Evolutionary conservation across 2,797 vertebrate genomes (phyloP), one percentile per base, ranked within the genome.

Genomic region (Chloroceryle amazona): DNA sequence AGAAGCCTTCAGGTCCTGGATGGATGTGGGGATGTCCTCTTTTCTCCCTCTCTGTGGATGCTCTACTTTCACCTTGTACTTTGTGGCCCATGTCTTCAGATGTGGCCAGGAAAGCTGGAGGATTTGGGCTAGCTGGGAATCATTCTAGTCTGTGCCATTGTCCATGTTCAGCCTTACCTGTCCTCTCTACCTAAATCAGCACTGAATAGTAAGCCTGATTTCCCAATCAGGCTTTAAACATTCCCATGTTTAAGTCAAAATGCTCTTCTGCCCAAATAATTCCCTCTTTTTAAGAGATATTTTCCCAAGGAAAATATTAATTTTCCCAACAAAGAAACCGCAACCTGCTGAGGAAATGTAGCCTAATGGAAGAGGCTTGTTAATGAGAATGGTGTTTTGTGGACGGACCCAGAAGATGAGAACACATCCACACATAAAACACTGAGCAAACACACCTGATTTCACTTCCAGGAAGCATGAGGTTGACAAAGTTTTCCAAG

Each of bases 351-450:
- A 81, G 49, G 44, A 88, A 63, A 83, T 63, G 47, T 78, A 55
- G 29, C 8, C 49, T 86, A 39, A 74, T 74, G 47, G 88, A 90
- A 86, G 42, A 81, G 31, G 20, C 10, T 79, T 68, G 22, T 90
- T 89, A 87, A 93, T 82, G 71, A 58, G 42, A 91, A 87, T 26
- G 35, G 13, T 17, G 4, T 62, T 87, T 66, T 55, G 37, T 47
- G 26, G 46, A 33, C 26, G 82, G 49, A 66, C 23, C 33, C 26
- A 82, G 73, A 60, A 63, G 51, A 55, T 70, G 41, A 62, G n/a
- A 58, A 31, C 17, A 68, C 28, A 28, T 42, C 61, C 58, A 51
- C 1, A 0, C 0, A 0, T 70, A 75, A 91, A 81, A 54, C 72
- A 57, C n/a, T 33, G 23, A 1, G 0, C 22, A 89, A 93, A 44